Evolutionary conservation across 2,797 vertebrate genomes (phyloP), one percentile per base, ranked within the genome.

Genomic region (Heteromormyrus szaboi): DNA sequence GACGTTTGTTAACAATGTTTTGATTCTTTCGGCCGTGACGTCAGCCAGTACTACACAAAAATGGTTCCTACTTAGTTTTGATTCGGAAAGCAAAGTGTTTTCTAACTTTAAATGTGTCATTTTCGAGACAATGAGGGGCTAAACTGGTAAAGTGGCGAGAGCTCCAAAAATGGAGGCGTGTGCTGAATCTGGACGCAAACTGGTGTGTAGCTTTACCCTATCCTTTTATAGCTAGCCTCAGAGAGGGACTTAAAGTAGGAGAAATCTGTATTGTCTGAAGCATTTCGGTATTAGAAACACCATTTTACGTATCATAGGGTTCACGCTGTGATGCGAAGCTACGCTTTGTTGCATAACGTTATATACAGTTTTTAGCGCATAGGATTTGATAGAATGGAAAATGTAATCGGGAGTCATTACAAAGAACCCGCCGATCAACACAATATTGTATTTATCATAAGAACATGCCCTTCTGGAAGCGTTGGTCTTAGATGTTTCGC

Each of bases 51-150:
- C 89, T 93, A 94, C 94, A 94, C 95, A 94, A 96, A 95, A 96
- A 97, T 97, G 97, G 97, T 97, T 97, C 96, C 97, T 94, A 94
- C 95, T 96, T 97, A 95, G 97, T 98, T 97, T 97, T 97, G 96
- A 96, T 95, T 95, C 95, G 92, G 96, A 95, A 93, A 94, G 94
- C 94, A 93, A 95, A 96, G 95, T 95, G 92, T 94, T 89, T 89
- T 91, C 92, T 89, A 95, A 91, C 94, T 93, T 91, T 92, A 91
- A 90, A 9, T 91, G 50, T 90, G 91, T 93, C 93, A 92, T 93
- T 92, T 91, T 92, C 91, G 89, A 89, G 90, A 90, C 89, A 79
- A 95, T 96, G 95, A 96, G 92, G 90, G 94, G 92, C 94, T 59
- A 95, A 95, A 95, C 93, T 92, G 93, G 93, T 92, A 90, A 92